A percentile compares a stretch with the other conserved stretches of the same genome.
phyloP scores from a whole-genome alignment of 1,140 invertebrate genomes.

The Eubasilissa regina region DNA sequence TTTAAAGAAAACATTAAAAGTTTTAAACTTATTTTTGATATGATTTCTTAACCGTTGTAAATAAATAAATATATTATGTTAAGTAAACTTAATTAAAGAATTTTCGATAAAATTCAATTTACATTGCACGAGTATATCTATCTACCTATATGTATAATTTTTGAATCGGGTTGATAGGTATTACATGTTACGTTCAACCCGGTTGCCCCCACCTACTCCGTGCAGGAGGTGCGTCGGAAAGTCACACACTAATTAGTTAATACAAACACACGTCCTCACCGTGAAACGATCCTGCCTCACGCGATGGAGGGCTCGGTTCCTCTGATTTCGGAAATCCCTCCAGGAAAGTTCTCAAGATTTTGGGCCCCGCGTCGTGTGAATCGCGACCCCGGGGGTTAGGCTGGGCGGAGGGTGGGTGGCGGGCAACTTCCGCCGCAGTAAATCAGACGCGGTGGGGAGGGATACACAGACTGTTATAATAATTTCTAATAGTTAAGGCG shows the following conservation, averaged over 20 bases:
- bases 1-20: too few species aligned
- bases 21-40: too few species aligned
- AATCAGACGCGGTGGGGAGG: slow-evolving; percentile 51
- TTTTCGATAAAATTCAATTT: too few species aligned
- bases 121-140: too few species aligned
- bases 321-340: slow-evolving; percentile 28
- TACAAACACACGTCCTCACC: slow-evolving; percentile 29
- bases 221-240: not conserved
- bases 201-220: too few species aligned
- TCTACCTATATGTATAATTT: too few species aligned
- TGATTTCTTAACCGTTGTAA: too few species aligned
- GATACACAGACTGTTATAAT: slow-evolving; percentile 50
- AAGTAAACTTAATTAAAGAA: too few species aligned
- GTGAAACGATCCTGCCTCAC: slow-evolving; percentile 22
- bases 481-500: slow-evolving; percentile 62
- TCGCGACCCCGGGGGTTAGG: slow-evolving; percentile 21
- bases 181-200: too few species aligned
- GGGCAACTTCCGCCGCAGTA: slow-evolving; percentile 57
- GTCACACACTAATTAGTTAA: slow-evolving; percentile 31
- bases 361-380: slow-evolving; percentile 20
- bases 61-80: too few species aligned
- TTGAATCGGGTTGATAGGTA: too few species aligned
- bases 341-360: slow-evolving; percentile 44
- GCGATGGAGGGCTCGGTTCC: slow-evolving; percentile 7
- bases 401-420: slow-evolving; percentile 59